These are phyloP conservation scores for Halichoerus grypus DNA, from an alignment of 2,113 vertebrate genomes.

Conservation along the genomic window DNA sequence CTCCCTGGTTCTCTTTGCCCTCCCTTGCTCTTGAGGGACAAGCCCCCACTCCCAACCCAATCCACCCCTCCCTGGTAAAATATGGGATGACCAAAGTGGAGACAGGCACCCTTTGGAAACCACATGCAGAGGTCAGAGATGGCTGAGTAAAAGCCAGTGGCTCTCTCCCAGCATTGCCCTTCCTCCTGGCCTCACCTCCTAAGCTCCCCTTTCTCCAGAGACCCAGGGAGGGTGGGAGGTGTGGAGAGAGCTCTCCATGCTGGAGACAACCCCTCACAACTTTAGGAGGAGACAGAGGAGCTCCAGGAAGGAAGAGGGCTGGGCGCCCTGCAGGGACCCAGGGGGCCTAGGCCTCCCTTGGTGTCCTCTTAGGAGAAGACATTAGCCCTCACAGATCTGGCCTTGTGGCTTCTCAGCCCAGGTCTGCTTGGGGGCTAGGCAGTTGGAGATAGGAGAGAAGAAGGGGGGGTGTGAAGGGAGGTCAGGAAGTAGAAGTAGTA, in stretches of 20 bases:
- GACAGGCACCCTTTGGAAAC: background rate
- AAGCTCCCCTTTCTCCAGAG: background rate
- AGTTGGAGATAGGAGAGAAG: background rate
- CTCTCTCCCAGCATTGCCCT: background rate
- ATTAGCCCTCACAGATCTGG: background rate
- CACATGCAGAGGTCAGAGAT: background rate
- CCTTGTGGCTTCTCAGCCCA: background rate
- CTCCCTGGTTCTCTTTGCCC: background rate
- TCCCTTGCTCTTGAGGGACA: background rate
- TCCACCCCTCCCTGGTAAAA: background rate
- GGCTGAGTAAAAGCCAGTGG: background rate
- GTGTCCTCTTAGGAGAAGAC: background rate
- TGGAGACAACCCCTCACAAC: no score
- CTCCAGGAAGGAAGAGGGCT: background rate
- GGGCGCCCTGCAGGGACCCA: background rate
- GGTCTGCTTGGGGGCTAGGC: background rate
- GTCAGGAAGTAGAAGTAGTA: background rate
- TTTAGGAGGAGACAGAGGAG: background rate
- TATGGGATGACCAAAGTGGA: background rate
- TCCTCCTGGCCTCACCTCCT: background rate
- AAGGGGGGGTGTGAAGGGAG: background rate
- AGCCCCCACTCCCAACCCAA: no score
- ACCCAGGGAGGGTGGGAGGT: background rate
- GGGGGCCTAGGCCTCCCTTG: background rate
- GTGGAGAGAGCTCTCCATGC: background rate